These are phyloP conservation scores for Odocoileus hemionus DNA, from an alignment of 2,113 vertebrate species.

Conservation along the genomic window DNA sequence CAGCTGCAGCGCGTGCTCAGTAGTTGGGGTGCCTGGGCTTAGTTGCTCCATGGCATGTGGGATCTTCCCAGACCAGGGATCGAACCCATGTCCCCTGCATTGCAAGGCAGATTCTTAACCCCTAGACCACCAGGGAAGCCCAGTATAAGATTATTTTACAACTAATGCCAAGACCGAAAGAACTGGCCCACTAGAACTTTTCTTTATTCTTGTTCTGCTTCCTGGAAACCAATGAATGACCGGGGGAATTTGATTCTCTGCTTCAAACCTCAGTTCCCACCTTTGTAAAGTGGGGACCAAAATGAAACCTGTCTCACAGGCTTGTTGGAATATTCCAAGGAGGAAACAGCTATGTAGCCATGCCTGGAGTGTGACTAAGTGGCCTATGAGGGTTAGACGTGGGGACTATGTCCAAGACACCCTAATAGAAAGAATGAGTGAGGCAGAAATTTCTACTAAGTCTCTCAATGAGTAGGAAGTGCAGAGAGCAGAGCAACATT, in stretches of 20 bases:
- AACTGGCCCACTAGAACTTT: too few species aligned
- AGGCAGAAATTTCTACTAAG: neutral
- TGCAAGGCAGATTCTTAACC: neutral
- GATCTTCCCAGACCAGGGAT: neutral
- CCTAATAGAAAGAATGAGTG: neutral
- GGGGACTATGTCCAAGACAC: neutral
- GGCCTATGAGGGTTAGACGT: neutral
- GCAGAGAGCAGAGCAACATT: neutral
- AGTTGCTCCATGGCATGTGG: neutral
- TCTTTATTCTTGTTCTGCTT: neutral
- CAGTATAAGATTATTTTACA: neutral
- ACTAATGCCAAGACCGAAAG: neutral
- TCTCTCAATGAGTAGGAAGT: neutral
- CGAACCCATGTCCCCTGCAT: neutral
- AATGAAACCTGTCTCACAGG: neutral
- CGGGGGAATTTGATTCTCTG: neutral
- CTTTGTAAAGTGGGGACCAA: neutral
- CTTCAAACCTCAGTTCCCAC: neutral
- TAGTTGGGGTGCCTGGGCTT: neutral
- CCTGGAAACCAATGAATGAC: neutral
- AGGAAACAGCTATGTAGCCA: neutral
- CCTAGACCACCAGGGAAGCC: neutral
- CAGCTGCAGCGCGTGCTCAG: neutral
- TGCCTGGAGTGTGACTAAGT: neutral
- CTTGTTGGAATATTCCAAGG: neutral